phyloP scores from a whole-genome alignment of 1,140 invertebrate species.

The Hypothenemus hampei region DNA sequence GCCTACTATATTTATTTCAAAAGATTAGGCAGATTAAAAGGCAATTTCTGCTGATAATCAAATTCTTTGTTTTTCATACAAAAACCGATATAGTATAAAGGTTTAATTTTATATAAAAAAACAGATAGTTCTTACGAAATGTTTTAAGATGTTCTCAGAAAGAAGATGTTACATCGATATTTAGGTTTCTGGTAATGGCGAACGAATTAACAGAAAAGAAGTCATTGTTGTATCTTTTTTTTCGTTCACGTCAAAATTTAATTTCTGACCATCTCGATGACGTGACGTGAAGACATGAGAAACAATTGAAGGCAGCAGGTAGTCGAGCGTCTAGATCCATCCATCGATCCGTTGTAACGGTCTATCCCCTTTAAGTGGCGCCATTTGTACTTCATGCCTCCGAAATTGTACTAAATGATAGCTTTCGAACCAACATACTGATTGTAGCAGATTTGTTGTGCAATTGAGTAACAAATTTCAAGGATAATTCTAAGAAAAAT shows the following conservation, averaged over 20 bases:
- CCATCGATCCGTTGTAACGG: constrained; percentile 8
- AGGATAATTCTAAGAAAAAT: not conserved
- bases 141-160: no score
- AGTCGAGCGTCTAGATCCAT: constrained; percentile 9
- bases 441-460: not conserved
- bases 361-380: constrained; percentile 11
- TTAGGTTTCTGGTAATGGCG: no score
- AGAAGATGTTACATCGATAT: no score
- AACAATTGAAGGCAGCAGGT: constrained; percentile 25
- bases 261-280: constrained; percentile 6
- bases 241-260: not conserved
- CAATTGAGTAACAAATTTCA: not conserved
- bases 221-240: no score
- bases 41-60: no score
- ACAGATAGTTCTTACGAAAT: no score
- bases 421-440: not conserved
- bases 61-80: not conserved
- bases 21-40: no score
- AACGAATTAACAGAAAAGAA: no score
- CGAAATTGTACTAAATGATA: not conserved
- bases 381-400: not conserved
- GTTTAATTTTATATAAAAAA: not conserved
- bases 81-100: not conserved
- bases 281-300: constrained; percentile 4
- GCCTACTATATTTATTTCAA: no score